Evolutionary conservation across 2,113 vertebrate genomes (phyloP), one percentile per base, ranked within the genome.

Genomic region (Leptobrachium leishanense): DNA sequence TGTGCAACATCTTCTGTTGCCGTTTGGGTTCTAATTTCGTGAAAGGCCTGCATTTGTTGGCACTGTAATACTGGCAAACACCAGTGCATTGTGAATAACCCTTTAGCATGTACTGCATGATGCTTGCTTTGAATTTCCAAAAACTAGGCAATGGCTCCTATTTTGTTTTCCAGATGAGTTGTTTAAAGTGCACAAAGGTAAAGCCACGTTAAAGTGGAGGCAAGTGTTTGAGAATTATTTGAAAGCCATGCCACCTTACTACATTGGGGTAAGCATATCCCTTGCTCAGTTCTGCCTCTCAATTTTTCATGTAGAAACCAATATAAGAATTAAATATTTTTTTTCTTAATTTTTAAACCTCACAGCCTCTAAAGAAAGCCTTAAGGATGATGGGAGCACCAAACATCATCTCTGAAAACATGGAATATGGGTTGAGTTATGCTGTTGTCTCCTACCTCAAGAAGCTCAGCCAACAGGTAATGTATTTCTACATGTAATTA

Each of bases 211-310:
- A 79, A 98, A 98, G 86, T 99, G 97, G 97, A 90, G 96, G 79
- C 97, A 99, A 90, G 94, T 95, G 6, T 99, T 98, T 90, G 97
- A 99, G 90, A 96, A 93, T 89, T 99, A 99, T 88, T 89, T 99
- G 91, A 99, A 98, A 92, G 95, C 96, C 42, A 98, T 98, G 96
- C 97, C 97, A 85, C 97, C 97, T 0, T 99, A 99, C 85, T 99
- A 98, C 83, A 95, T 99, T 39, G 94, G 95, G 94, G 97, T 98
- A 87, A 90, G 95, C 74, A 2, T 43, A 0, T 70, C 57, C 15
- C 3, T 2, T 3, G 2, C 12, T 5, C 40, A 9, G 6, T 6
- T 39, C 3, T 66, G 62, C 6, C 41, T 2, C 8, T 54, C 15
- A 53, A 13, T 41, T 31, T 31, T 31, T 31, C 20, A 31, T 31